Percentiles rank a stretch among this genome's conserved stretches.
Conservation (phyloP, 2,113 vertebrate genomes). For the Polypterus bichir region DNA sequence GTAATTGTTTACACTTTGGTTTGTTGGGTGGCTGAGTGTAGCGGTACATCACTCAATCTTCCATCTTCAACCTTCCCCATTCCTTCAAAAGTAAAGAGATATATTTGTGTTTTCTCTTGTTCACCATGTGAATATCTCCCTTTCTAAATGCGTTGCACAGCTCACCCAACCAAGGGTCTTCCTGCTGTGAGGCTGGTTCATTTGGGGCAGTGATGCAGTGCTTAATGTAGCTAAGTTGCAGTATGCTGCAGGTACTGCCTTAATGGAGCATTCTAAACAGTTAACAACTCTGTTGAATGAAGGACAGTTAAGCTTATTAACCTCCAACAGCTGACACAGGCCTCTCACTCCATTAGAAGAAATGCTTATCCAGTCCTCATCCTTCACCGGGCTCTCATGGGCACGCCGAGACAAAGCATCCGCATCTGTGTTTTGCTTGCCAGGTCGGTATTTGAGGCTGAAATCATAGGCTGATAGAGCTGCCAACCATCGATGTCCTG, state of each 20-base stretch:
- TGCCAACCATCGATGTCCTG: not conserved
- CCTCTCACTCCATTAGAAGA: not conserved
- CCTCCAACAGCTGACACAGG: not conserved
- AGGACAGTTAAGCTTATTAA: not conserved
- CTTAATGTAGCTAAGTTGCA: not conserved
- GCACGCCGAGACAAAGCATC: not conserved
- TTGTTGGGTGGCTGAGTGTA: not conserved
- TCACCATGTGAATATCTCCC: not conserved
- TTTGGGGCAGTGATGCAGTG: not conserved
- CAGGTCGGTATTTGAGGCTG: not conserved
- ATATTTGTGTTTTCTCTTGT: not conserved
- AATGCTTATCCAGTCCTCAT: not conserved
- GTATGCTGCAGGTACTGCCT: not conserved
- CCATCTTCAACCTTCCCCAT: not conserved
- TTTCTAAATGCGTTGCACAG: not conserved
- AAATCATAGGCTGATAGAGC: not conserved
- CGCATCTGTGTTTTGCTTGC: not conserved
- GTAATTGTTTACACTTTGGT: not conserved
- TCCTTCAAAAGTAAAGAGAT: not conserved
- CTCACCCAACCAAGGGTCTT: not conserved
- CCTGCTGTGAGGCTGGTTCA: not conserved
- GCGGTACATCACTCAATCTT: not conserved
- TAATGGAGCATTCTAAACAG: not conserved
- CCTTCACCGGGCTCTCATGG: not conserved
- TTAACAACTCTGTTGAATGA: not conserved